Percentiles rank a stretch among this genome's conserved stretches.
Conservation (phyloP, 2,113 vertebrate species). For the Boulengeromyrus knoepffleri region DNA sequence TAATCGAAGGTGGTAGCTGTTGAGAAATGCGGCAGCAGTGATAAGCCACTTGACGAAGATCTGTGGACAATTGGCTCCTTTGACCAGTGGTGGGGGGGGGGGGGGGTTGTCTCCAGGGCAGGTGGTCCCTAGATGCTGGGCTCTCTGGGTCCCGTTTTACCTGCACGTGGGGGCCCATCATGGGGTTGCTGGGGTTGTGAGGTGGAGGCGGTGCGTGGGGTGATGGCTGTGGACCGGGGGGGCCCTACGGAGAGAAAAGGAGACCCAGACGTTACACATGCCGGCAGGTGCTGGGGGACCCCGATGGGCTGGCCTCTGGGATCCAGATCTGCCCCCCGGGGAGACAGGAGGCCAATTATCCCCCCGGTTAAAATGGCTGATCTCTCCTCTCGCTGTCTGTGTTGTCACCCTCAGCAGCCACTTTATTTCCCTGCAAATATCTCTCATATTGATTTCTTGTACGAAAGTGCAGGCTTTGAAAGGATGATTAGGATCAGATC, state of each 20-base stretch:
- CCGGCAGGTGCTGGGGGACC: not conserved
- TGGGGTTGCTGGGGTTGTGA: slow-evolving; percentile 35
- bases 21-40: not conserved
- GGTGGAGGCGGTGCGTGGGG: slow-evolving; percentile 20
- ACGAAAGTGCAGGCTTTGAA: not conserved
- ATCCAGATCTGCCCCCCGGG: not conserved
- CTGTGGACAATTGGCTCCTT: not conserved
- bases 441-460: not conserved
- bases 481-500: slow-evolving; percentile 2
- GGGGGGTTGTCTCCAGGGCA: not conserved
- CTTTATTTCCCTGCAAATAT: not conserved
- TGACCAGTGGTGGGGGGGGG: too few species aligned
- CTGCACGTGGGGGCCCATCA: slow-evolving; percentile 29
- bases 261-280: slow-evolving; percentile 23
- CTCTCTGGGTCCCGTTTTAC: not conserved
- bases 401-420: not conserved
- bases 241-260: slow-evolving; percentile 25
- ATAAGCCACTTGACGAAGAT: not conserved
- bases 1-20: not conserved
- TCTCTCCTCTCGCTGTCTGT: not conserved
- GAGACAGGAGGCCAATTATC: not conserved
- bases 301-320: not conserved
- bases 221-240: slow-evolving; percentile 26
- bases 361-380: not conserved
- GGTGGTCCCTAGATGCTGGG: not conserved